Conservation (phyloP, 1,140 invertebrate species). For the Drepana arcuata region DNA sequence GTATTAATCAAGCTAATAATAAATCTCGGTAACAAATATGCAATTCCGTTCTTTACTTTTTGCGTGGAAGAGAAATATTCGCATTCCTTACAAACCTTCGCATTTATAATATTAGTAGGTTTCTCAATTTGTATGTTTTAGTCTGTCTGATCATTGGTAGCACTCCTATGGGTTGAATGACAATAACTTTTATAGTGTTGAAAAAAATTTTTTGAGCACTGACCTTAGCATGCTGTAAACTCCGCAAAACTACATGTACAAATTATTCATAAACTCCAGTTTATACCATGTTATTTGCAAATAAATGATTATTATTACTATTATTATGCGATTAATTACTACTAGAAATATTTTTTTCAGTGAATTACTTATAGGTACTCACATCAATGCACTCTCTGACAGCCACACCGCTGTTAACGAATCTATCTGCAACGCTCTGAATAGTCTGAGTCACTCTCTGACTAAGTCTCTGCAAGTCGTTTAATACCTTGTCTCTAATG, state of each 20-base stretch:
- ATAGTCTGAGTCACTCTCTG: neutral
- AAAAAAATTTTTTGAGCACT: too few relatives aligned
- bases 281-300: neutral
- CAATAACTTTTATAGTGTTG: neutral
- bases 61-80: too few relatives aligned
- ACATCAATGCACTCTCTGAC: neutral
- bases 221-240: neutral
- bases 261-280: neutral
- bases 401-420: neutral
- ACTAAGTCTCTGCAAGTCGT: neutral
- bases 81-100: too few relatives aligned
- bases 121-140: too few relatives aligned
- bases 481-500: neutral
- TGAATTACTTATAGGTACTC: neutral
- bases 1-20: too few relatives aligned
- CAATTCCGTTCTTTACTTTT: too few relatives aligned
- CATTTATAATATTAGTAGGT: too few relatives aligned
- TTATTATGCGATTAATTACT: neutral
- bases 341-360: neutral
- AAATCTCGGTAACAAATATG: too few relatives aligned
- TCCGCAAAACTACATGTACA: neutral
- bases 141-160: neutral
- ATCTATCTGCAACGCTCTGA: neutral
- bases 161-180: neutral
- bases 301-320: neutral